Evolutionary conservation across 2,113 vertebrate genomes (phyloP), one percentile per base, ranked within the genome.

Genomic region (Nyctereutes procyonoides): DNA sequence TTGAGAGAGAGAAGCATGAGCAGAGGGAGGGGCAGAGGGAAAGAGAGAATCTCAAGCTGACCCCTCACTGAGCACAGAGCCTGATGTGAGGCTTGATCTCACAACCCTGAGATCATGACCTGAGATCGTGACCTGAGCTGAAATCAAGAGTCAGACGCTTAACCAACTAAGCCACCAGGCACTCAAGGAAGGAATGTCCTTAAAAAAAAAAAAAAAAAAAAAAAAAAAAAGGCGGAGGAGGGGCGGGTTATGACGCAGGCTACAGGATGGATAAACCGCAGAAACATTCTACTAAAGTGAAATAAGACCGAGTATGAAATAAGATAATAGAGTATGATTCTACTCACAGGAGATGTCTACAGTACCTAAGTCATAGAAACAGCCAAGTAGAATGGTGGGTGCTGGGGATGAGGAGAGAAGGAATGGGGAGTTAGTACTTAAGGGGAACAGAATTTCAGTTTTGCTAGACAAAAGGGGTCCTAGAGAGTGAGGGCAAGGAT

Each of bases 401-500:
- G 65, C 65, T 7, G 1, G 17, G 56, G 55, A 35, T 22, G 17
- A 8, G 12, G 26, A 55, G 7, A 22, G 11, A 22, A 53, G n/a
- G 51, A 12, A 2, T 3, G 43, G 43, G 43, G 62, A n/a, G 38
- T 38, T 24, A 4, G 53, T 26, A 14, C 35, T 73, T 48, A 80
- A 32, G 17, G 56, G 28, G 16, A 26, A 86, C 73, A 65, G 19
- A 22, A 17, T 77, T 91, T 91, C 38, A 15, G 83, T 74, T 81
- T 35, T 38, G 35, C 48, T n/a, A 81, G 77, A 38, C 19, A 0
- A 60, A 63, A 35, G 14, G 12, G 48, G 28, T 3, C 55, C 89
- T 65, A n/a, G 55, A 74, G 63, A 48, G 0, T 14, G 4, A 55
- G 3, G 56, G 22, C 17, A 22, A 15, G 0, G 28, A 56, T 0